Evolutionary conservation across 2,113 vertebrate species (phyloP), one percentile per base, ranked within the genome.

Genomic region (Camelus bactrianus): DNA sequence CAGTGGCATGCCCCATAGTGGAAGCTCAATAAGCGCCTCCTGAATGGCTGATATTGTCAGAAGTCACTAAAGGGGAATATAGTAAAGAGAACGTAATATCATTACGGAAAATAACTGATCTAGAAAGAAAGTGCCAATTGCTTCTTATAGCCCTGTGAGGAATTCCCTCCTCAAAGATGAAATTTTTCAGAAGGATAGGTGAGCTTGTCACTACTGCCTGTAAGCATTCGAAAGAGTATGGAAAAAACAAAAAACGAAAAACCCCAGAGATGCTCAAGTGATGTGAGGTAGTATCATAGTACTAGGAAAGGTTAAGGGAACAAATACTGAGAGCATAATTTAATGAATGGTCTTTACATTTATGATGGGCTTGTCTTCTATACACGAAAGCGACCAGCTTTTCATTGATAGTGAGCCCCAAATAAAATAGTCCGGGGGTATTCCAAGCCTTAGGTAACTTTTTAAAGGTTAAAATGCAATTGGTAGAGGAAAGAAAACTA

Each of bases 391-490:
- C 2, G 24, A 24, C 38, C 50, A 65, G 22, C 13, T 54, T 84
- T 86, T 91, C 15, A 46, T 76, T 56, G 12, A 87, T 77, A 56
- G 16, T 62, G 54, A 92, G 17, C 4, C 16, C 32, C 30, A 84
- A 64, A 76, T 35, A 35, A 75, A 76, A 76, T 69, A 58, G 15
- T 62, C 7, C 15, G 56, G 24, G 24, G 22, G 22, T 93, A 82
- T 58, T 94, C 80, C 19, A 94, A 93, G n/a, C 5, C 3, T 48
- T 77, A 56, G 60, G 46, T 20, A 24, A 30, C 79, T 89, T 82
- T 93, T 80, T 91, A 83, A 94, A 91, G 48, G 17, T 89, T 84
- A 83, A 48, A 79, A 54, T 75, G 26, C 26, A 88, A 79, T 89
- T 96, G 79, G 3, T 15, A 60, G 7, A 65, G n/a, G 8, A 64